Conservation (phyloP, 1,140 invertebrate genomes). For the Bombus superbus region DNA sequence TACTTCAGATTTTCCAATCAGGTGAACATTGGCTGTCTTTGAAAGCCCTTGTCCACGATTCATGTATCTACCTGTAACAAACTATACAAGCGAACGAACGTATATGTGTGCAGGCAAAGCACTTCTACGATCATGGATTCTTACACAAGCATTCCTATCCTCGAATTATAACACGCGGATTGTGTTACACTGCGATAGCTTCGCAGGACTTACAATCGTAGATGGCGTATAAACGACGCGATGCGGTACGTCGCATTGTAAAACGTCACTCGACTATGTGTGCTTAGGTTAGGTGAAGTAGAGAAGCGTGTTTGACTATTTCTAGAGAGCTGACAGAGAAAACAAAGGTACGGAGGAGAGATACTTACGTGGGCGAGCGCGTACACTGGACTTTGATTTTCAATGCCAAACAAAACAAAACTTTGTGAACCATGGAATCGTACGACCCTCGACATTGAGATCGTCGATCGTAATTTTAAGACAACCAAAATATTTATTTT, state of each 20-base stretch:
- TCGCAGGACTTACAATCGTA: background rate
- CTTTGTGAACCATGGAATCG: too few relatives aligned
- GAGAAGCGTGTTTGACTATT: slow-evolving; percentile 52
- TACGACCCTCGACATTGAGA: background rate
- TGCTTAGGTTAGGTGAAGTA: slow-evolving; percentile 41
- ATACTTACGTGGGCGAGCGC: slow-evolving; percentile 17
- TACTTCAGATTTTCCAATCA: background rate
- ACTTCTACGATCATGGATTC: slow-evolving; percentile 18
- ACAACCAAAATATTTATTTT: background rate
- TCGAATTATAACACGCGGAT: slow-evolving; percentile 45
- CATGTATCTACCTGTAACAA: background rate
- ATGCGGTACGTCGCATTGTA: slow-evolving; percentile 2
- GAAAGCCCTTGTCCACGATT: background rate
- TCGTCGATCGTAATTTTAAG: background rate
- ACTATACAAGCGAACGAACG: background rate
- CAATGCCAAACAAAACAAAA: slow-evolving; percentile 7
- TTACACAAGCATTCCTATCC: background rate
- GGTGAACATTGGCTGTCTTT: background rate
- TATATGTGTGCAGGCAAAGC: background rate
- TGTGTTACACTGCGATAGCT: slow-evolving; percentile 22
- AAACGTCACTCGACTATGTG: slow-evolving; percentile 29
- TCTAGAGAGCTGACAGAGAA: slow-evolving; percentile 45
- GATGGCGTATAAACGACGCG: background rate
- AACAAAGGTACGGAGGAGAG: slow-evolving; percentile 12
- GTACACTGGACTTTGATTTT: slow-evolving; percentile 9